Percentiles rank a stretch among this genome's conserved stretches.
phyloP scores from a whole-genome alignment of 1,140 invertebrate genomes.

The Drosophila ercepeae region DNA sequence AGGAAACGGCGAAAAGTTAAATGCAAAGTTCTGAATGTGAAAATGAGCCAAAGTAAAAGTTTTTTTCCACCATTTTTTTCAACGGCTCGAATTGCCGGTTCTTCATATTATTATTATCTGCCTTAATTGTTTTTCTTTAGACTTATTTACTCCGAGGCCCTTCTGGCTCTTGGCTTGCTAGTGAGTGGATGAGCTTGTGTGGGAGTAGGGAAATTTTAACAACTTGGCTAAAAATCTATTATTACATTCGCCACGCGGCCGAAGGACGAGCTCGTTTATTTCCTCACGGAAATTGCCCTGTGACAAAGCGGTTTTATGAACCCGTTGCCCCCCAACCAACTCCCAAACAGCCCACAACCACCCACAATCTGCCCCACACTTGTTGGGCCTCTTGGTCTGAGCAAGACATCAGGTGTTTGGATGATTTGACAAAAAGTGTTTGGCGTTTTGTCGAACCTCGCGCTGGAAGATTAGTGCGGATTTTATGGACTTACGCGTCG shows the following conservation, averaged over 20 bases:
- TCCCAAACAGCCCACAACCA: not conserved
- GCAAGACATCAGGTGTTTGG: constrained; percentile 78
- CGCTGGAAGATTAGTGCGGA: constrained; percentile 75
- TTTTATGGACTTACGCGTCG: constrained; percentile 79
- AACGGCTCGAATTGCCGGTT: constrained; percentile 39
- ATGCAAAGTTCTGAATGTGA: constrained; percentile 78
- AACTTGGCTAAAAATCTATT: constrained; percentile 77
- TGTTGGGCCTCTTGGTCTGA: constrained; percentile 38
- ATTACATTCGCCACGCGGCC: constrained; percentile 40
- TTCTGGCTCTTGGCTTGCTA: constrained; percentile 23
- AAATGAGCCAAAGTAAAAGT: constrained; percentile 78
- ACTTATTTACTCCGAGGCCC: constrained; percentile 63
- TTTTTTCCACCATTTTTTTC: constrained; percentile 36
- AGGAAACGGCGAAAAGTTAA: constrained; percentile 60
- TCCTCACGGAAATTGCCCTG: constrained; percentile 69
- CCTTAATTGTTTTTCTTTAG: constrained; percentile 78
- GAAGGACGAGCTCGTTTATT: constrained; percentile 58
- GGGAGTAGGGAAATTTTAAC: constrained; percentile 48
- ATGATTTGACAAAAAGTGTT: constrained; percentile 81
- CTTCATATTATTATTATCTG: constrained; percentile 79
- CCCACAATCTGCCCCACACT: constrained; percentile 18
- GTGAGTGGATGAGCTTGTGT: not conserved
- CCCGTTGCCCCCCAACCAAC: constrained; percentile 39
- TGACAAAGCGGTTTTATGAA: constrained; percentile 78
- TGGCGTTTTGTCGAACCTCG: constrained; percentile 75